Evolutionary conservation across 2,888 invertebrate species (phyloP).

Genomic region (Chrysolina americana): DNA sequence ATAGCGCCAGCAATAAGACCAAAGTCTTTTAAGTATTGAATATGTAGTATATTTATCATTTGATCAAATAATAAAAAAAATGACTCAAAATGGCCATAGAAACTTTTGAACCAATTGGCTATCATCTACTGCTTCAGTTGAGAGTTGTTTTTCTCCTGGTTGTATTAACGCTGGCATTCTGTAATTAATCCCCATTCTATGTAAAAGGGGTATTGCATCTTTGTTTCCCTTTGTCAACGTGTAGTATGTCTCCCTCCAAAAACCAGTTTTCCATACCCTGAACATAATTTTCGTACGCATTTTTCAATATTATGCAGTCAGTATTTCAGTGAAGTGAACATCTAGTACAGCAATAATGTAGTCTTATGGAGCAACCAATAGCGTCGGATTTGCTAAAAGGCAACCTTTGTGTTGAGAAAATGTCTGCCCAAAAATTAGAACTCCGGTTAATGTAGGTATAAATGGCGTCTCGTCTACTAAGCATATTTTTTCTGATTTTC

Average conservation of each 20-base stretch:
- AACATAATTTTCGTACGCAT: constrained; percentile 1
- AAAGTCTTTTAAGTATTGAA: constrained; percentile 22
- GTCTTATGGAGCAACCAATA: constrained; percentile 32
- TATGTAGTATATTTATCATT: constrained; percentile 20
- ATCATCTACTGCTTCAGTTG: constrained; percentile 13
- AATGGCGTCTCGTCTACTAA: neutral
- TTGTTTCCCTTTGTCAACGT: neutral
- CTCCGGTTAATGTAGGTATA: constrained; percentile 11
- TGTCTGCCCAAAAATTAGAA: neutral
- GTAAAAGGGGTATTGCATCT: constrained; percentile 1
- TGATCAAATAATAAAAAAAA: constrained; percentile 14
- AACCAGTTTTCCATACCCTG: constrained; percentile 4
- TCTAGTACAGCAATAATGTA: constrained; percentile 30
- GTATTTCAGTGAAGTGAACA: constrained; percentile 27
- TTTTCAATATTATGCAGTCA: constrained; percentile 10
- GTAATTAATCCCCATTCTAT: constrained; percentile 3
- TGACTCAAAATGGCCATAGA: constrained; percentile 12
- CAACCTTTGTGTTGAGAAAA: constrained; percentile 16
- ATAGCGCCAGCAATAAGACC: constrained; percentile 17
- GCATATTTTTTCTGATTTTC: neutral
- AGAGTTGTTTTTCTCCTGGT: constrained; percentile 6
- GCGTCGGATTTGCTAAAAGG: constrained; percentile 28
- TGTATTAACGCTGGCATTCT: constrained; percentile 1
- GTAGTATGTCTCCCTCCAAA: constrained; percentile 1
- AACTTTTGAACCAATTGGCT: constrained; percentile 23